Evolutionary conservation across 1,140 invertebrate species (phyloP).

Genomic region (Varroa destructor): DNA sequence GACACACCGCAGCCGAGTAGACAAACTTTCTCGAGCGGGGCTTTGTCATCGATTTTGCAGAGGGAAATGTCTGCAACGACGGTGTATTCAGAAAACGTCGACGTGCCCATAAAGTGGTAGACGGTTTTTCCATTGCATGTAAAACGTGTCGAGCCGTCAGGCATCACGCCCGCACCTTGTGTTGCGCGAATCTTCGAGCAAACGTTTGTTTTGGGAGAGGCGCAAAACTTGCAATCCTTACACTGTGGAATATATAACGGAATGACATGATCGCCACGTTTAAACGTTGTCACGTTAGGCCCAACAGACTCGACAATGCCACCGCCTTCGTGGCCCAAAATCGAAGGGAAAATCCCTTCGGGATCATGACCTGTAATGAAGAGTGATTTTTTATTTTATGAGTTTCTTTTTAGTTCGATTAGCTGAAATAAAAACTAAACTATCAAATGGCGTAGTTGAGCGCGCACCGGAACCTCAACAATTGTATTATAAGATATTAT

Average conservation of each 20-base stretch:
- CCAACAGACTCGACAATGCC: slow-evolving; percentile 93
- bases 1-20: slow-evolving; percentile 86
- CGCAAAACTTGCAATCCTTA: slow-evolving; percentile 88
- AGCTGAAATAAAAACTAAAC: too few species aligned
- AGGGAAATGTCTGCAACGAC: slow-evolving; percentile 91
- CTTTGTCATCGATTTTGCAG: slow-evolving; percentile 48
- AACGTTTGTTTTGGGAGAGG: slow-evolving; percentile 86
- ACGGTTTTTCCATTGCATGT: slow-evolving; percentile 75
- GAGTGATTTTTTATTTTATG: neutral
- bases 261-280: slow-evolving; percentile 85
- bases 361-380: slow-evolving; percentile 59
- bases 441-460: too few species aligned
- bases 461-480: too few species aligned
- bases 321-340: slow-evolving; percentile 85
- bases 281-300: slow-evolving; percentile 72
- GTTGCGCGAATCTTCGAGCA: slow-evolving; percentile 67
- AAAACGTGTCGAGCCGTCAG: slow-evolving; percentile 83
- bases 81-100: slow-evolving; percentile 93
- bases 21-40: slow-evolving; percentile 79
- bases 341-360: slow-evolving; percentile 80
- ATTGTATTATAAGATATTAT: too few species aligned
- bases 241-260: slow-evolving; percentile 94
- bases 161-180: slow-evolving; percentile 59
- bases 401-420: too few species aligned
- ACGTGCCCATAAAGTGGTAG: slow-evolving; percentile 96